Evolutionary conservation across 1,140 invertebrate species (phyloP), one percentile per base, ranked within the genome.

Genomic region (Coelopa frigida): DNA sequence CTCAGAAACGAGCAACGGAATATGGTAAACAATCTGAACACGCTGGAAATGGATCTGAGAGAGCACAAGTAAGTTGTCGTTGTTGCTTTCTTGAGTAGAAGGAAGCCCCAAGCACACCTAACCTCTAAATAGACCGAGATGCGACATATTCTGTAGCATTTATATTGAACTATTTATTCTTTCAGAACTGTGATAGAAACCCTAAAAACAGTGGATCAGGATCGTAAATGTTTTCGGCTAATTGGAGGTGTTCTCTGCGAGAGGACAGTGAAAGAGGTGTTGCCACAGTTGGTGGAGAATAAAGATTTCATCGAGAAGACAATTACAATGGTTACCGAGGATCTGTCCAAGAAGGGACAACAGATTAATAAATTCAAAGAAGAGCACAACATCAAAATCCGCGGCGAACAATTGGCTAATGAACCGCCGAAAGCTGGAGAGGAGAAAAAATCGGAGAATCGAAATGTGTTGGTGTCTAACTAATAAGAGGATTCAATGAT

Each of bases 321-420:
- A 3, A 81, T 93, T 41, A 80, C 85, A 61, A 76, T 76, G 41
- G 73, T 94, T 11, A 85, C 84, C 39, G 83, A 86, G 38, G 85
- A 94, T 68, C 71, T 96, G 11, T 75, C 82, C 26, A 81, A 82
- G 52, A 97, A 96, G 73, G 93, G 92, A 5, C 72, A 79, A 39
- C 91, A 96, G 72, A 86, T 98, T 26, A 93, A 95, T 66, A 86
- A 93, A 52, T 97, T 89, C 70, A 90, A 91, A 65, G 89, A 94
- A 61, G 85, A 88, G 57, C 78, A 95, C 60, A 89, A 92, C 66
- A 92, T 97, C 55, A 79, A 75, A 60, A 79, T 88, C 55, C 76
- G 80, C 56, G 82, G 82, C 2, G 81, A 82, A 44, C 77, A 78
- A 49, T 51, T 74, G n/a, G 61, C 59, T 46, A 56, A 70, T 47